A percentile compares a stretch with the other conserved stretches of the same genome.
phyloP scores from a whole-genome alignment of 2,113 vertebrate genomes.

The Bolborhynchus lineola region DNA sequence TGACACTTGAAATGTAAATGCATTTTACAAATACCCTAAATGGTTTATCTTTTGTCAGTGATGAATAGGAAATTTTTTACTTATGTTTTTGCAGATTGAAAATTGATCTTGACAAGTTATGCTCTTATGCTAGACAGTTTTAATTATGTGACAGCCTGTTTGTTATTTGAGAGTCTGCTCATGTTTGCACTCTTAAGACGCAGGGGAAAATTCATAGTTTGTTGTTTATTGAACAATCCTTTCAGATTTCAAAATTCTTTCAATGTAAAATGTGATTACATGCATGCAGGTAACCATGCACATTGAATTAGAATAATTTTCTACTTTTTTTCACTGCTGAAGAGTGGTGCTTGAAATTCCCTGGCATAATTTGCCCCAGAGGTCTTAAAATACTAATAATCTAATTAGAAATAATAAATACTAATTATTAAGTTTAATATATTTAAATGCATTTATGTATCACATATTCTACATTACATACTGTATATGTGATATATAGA shows the following conservation, averaged over 20 bases:
- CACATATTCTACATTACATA: neutral
- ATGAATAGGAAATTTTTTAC: neutral
- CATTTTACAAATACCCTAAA: neutral
- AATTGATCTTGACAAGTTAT: neutral
- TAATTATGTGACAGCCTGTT: constrained; percentile 32
- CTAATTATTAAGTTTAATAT: neutral
- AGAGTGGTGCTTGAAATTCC: neutral
- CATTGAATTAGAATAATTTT: neutral
- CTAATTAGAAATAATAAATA: neutral
- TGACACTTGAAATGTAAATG: neutral
- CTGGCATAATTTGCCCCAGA: neutral
- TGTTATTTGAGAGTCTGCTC: constrained; percentile 29
- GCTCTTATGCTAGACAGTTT: neutral
- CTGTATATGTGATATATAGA: neutral
- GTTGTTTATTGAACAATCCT: neutral
- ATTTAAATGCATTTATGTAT: neutral
- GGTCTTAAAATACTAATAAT: neutral
- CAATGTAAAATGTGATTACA: neutral
- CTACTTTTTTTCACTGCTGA: neutral
- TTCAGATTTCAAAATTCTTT: neutral
- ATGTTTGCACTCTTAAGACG: neutral
- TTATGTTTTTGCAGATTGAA: neutral
- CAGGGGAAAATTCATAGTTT: neutral
- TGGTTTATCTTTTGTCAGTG: neutral
- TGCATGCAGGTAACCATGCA: neutral